phyloP scores from a whole-genome alignment of 2,797 vertebrate genomes.

The Lagodon rhomboides region DNA sequence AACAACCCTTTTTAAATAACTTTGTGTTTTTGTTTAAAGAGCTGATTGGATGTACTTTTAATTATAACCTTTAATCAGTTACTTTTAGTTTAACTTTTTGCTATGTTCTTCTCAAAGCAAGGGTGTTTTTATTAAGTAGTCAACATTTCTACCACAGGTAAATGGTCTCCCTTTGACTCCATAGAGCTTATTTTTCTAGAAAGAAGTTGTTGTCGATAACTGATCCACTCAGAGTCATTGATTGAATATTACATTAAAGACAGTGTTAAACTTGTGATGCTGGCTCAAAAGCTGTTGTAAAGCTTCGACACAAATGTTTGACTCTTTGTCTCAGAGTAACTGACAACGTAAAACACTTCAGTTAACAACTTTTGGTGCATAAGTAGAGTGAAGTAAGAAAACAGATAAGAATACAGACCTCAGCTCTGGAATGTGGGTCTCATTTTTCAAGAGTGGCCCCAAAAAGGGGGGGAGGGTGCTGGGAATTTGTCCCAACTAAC shows the following conservation, averaged over 20 bases:
- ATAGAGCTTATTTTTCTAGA: not conserved
- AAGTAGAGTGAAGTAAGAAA: not conserved
- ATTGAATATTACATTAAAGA: conserved; percentile 2
- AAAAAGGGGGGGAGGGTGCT: conserved; percentile 28
- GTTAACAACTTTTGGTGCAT: not conserved
- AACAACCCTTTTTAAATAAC: conserved; percentile 9
- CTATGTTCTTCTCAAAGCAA: not conserved
- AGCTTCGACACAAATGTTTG: not conserved
- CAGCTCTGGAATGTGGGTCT: conserved; percentile 55
- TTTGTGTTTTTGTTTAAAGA: conserved; percentile 3
- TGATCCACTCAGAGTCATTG: not conserved
- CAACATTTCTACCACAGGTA: not conserved
- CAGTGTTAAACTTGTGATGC: not conserved
- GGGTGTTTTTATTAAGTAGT: not conserved
- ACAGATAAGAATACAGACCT: conserved; percentile 17
- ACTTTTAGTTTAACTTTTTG: too few species aligned
- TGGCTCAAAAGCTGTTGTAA: not conserved
- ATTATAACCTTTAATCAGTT: too few species aligned
- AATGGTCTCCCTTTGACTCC: not conserved
- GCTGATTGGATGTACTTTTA: not conserved
- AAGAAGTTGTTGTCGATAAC: not conserved
- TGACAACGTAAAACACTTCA: not conserved
- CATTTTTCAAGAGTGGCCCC: conserved; percentile 43
- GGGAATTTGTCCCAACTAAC: conserved; percentile 59
- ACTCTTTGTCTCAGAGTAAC: not conserved